Conservation (phyloP, 2,113 vertebrate species). For the Mixornis gularis region DNA sequence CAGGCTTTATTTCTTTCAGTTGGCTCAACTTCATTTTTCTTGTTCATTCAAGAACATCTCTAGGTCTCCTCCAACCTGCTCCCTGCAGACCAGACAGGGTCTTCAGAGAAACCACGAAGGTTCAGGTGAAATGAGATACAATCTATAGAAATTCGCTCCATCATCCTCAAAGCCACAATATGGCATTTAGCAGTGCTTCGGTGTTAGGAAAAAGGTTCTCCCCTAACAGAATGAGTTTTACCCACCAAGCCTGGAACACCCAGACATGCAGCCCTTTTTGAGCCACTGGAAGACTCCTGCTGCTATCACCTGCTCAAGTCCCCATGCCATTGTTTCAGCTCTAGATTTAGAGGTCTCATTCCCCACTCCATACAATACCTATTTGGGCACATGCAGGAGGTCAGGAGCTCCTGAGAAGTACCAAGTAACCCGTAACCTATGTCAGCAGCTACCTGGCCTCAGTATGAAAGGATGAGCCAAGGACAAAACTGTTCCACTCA, state of each 20-base stretch:
- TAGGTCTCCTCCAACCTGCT: neutral
- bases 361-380: neutral
- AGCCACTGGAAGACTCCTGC: neutral
- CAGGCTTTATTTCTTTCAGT: neutral
- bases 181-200: neutral
- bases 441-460: neutral
- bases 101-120: neutral
- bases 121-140: neutral
- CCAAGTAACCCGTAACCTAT: fast-evolving
- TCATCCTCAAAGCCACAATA: neutral
- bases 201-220: neutral
- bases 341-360: neutral
- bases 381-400: neutral
- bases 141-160: neutral
- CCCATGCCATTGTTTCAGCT: neutral
- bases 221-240: neutral
- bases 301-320: neutral
- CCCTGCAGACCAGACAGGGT: neutral
- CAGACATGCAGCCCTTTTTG: neutral
- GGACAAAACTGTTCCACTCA: neutral
- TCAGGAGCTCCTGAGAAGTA: neutral
- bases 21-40: neutral
- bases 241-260: neutral
- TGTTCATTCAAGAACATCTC: neutral
- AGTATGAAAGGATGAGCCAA: neutral